Percentiles rank a stretch among this genome's conserved stretches.
Evolutionary conservation across 2,888 invertebrate genomes (phyloP).

Genomic region (Drosophila mulleri): DNA sequence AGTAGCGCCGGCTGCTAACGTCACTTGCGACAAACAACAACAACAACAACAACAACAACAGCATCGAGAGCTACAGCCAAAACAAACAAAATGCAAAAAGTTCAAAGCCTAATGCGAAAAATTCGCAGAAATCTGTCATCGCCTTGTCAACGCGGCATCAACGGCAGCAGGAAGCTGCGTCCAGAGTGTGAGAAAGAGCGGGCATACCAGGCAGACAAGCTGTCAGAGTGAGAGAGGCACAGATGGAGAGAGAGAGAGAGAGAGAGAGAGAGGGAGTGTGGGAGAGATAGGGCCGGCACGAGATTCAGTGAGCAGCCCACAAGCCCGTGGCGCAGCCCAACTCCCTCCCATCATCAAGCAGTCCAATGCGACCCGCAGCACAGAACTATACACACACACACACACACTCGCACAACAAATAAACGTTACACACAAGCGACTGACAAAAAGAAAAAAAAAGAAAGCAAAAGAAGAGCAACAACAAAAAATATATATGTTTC

Average conservation of each 20-base stretch:
- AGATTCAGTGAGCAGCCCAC: not conserved
- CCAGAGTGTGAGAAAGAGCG: constrained; percentile 25
- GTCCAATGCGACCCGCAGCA: constrained; percentile 29
- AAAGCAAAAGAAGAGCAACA: constrained; percentile 5
- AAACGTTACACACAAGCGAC: constrained; percentile 31
- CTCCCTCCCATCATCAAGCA: not conserved
- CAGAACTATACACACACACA: constrained; percentile 29
- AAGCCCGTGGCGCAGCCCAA: constrained; percentile 17
- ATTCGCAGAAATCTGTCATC: constrained; percentile 84
- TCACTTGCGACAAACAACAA: constrained; percentile 37
- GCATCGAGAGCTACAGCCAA: constrained; percentile 39
- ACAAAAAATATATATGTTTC: constrained; percentile 72
- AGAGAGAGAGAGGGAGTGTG: not conserved
- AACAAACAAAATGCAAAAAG: constrained; percentile 69
- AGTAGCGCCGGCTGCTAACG: constrained; percentile 77
- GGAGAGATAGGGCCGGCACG: not conserved
- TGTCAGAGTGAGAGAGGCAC: not conserved
- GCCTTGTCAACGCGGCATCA: constrained; percentile 81
- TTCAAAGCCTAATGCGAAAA: constrained; percentile 81
- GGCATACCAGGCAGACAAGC: constrained; percentile 1
- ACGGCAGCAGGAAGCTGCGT: constrained; percentile 68
- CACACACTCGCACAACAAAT: constrained; percentile 23
- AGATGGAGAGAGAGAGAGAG: not conserved
- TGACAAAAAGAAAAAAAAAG: constrained; percentile 48
- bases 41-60: constrained; percentile 36